Base-by-base conservation (phyloP, 2,888 invertebrate species). In the Spisula solida region DNA sequence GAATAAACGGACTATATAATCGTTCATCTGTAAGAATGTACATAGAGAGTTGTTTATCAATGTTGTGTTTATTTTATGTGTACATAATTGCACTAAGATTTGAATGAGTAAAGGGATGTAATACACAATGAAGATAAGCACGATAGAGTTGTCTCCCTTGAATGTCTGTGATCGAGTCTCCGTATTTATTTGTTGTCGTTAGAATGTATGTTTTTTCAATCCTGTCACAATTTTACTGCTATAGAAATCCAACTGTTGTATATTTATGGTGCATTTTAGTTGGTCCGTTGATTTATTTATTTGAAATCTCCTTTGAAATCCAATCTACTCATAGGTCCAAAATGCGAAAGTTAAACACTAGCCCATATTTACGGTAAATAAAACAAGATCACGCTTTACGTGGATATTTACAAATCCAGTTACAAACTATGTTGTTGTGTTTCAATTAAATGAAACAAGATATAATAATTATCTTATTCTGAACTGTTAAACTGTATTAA, bases 81-180 rank as follows among this genome's bases (percentile, higher is more conserved):
- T 86, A 81, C 80, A 86, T 86, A 85, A 78, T 70, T 75, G 83
- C 83, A 83, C 83, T 25, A 66, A 70, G 86, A 31, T 80, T 79
- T 84, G 83, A 60, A 34, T 66, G 88, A 84, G 88, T 88, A 88
- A 84, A 88, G 88, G 89, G 89, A 85, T 12, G 66, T 83, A 87
- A 91, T 75, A 16, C 29, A 48, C 70, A 82, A 60, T 55, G 55
- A 82, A 10, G 78, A 66, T 82, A 47, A 70, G 87, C 80, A 85
- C 70, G 80, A 82, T 82, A 85, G 47, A 85, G 81, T 88, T 86
- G 79, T 90, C 80, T 91, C 91, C 89, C 90, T 88, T 90, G 91
- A 89, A 88, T 91, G 88, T 85, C 90, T 90, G 88, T 91, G 90
- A 91, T 90, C 79, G 34, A 78, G 82, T 51, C 41, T 41, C 82